Evolutionary conservation across 2,113 vertebrate genomes (phyloP).

Genomic region (Tretioscincus oriximinensis): DNA sequence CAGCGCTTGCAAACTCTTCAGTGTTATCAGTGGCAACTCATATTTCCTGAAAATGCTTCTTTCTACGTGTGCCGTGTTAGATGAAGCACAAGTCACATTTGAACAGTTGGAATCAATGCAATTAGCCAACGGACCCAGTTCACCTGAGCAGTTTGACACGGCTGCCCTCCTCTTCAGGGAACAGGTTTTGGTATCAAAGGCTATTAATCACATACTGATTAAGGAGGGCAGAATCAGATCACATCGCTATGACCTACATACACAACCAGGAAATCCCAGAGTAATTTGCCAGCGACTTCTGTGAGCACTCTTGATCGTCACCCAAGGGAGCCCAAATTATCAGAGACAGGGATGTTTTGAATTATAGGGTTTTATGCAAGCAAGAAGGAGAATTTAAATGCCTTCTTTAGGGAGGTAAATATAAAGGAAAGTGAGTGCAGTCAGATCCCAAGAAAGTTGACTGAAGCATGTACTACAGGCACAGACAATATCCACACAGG

Average conservation of each 20-base stretch:
- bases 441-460: too few relatives aligned
- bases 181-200: constrained; percentile 16
- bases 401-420: background rate
- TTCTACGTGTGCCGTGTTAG: background rate
- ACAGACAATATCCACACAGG: too few relatives aligned
- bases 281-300: background rate
- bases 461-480: too few relatives aligned
- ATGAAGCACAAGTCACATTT: background rate
- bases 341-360: background rate
- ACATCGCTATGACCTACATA: background rate
- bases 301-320: background rate
- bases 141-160: constrained; percentile 6
- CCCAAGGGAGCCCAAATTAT: background rate
- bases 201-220: background rate
- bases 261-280: constrained; percentile 23
- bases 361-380: background rate
- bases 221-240: background rate
- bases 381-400: background rate
- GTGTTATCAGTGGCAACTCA: background rate
- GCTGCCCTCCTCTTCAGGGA: background rate
- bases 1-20: too few relatives aligned
- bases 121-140: background rate
- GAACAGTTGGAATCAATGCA: background rate
- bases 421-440: background rate
- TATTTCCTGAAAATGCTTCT: background rate